Evolutionary conservation across 2,888 invertebrate genomes (phyloP), one percentile per base, ranked within the genome.

Genomic region (Ormyrus thymus): DNA sequence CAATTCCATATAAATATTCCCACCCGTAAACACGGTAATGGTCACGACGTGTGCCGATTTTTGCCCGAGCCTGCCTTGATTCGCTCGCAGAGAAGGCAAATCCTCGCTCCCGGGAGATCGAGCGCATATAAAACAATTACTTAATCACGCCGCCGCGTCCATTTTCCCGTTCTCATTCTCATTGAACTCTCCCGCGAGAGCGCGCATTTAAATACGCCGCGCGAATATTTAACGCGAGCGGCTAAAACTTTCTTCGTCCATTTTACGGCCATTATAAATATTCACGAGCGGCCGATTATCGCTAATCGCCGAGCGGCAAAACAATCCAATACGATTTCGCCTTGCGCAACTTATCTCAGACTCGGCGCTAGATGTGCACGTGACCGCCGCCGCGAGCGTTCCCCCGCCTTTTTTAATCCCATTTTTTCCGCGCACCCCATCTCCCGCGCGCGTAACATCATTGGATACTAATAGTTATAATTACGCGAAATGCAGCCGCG

Each of bases 81-180:
- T 69, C 55, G 8, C 29, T 29, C 62, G 46, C 61, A 70, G 13
- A 69, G 53, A 68, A 73, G 53, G 65, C 65, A 56, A 56, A 70
- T 65, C 50, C 10, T 29, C n/a, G 29, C 9, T 29, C 29, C 29
- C 29, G 29, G 29, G 29, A 29, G 43, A 56, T 66, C 46, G 61
- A 46, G 62, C 13, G 62, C 56, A 53, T 55, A 74, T 79, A 79
- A 79, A 79, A 76, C 62, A 79, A 79, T 79, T 76, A 76, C 76
- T 79, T 68, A 76, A 79, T 79, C 76, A 61, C 68, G 58, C 29
- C 78, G 59, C 10, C 56, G 4, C 15, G 77, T 8, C 48, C 65
- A 29, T 73, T 71, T 72, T 48, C 72, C 43, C 64, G 74, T 71
- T 79, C 77, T 66, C 51, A 11, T 71, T 79, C 74, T 70, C 75